Conservation (phyloP, 2,113 vertebrate genomes). For the Zingel zingel region DNA sequence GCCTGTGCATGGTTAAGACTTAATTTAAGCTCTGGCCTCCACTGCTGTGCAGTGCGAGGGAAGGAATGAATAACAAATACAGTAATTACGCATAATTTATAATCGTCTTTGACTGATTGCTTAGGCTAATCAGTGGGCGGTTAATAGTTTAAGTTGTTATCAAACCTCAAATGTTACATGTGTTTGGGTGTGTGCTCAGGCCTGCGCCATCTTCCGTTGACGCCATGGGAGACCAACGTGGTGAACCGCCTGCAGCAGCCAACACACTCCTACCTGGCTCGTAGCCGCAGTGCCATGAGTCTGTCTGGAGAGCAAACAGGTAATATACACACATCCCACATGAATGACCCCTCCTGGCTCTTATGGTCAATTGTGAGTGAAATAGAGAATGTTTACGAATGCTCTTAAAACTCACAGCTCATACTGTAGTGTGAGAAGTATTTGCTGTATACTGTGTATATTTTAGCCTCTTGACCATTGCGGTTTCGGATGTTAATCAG, state of each 20-base stretch:
- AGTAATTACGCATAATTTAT: constrained; percentile 7
- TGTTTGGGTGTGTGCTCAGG: constrained; percentile 78
- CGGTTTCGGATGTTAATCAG: constrained; percentile 58
- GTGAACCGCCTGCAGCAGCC: constrained; percentile 96
- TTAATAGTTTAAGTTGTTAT: constrained; percentile 32
- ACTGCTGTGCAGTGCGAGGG: background rate
- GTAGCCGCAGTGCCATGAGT: constrained; percentile 94
- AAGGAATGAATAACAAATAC: background rate
- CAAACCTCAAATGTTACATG: constrained; percentile 32
- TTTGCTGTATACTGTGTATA: background rate
- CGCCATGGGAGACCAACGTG: constrained; percentile 93
- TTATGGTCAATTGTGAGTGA: background rate
- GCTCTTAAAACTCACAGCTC: background rate
- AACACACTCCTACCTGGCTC: constrained; percentile 97
- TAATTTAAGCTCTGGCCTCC: constrained; percentile 22
- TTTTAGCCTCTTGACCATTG: constrained; percentile 43
- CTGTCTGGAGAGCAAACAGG: constrained; percentile 93
- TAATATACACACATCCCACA: constrained; percentile 75
- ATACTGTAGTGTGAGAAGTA: background rate
- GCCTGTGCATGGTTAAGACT: constrained; percentile 40
- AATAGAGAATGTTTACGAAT: background rate
- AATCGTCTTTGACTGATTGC: constrained; percentile 46
- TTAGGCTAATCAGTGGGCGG: constrained; percentile 34
- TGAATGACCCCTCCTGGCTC: too few species aligned
- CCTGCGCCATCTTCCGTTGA: constrained; percentile 90